A percentile compares a stretch with the other conserved stretches of the same genome.
Evolutionary conservation across 2,113 vertebrate species (phyloP).

Genomic region (Malurus melanocephalus): DNA sequence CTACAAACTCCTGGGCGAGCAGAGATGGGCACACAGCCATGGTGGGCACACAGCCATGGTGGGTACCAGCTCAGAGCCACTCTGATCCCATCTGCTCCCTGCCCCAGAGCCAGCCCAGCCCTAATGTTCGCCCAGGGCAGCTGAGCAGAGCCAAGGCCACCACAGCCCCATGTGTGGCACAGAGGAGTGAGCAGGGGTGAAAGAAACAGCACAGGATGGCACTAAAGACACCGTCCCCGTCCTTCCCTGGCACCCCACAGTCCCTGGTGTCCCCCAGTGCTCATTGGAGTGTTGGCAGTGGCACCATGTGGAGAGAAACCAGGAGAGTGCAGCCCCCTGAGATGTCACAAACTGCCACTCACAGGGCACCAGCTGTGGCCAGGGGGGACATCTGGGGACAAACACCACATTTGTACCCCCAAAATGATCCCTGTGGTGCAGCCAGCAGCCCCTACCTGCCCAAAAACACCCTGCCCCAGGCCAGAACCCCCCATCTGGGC

Average conservation of each 20-base stretch:
- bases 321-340: neutral
- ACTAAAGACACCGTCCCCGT: neutral
- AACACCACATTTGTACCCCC: neutral
- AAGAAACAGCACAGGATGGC: neutral
- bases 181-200: neutral
- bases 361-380: rapidly evolving
- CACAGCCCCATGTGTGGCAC: rapidly evolving
- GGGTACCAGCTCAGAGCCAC: neutral
- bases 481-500: neutral
- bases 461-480: rapidly evolving
- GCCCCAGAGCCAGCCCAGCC: neutral
- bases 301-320: neutral
- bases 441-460: neutral
- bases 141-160: neutral
- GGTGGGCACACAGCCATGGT: too few species aligned
- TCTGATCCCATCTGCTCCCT: neutral
- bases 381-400: neutral
- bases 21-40: too few species aligned
- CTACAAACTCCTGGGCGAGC: neutral
- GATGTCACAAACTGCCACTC: neutral
- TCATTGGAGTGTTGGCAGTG: neutral
- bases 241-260: neutral
- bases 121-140: neutral
- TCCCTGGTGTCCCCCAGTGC: rapidly evolving
- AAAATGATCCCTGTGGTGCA: rapidly evolving